Evolutionary conservation across 2,888 invertebrate genomes (phyloP), one percentile per base, ranked within the genome.

Genomic region (Galeopsomyia nigrocyanea): DNA sequence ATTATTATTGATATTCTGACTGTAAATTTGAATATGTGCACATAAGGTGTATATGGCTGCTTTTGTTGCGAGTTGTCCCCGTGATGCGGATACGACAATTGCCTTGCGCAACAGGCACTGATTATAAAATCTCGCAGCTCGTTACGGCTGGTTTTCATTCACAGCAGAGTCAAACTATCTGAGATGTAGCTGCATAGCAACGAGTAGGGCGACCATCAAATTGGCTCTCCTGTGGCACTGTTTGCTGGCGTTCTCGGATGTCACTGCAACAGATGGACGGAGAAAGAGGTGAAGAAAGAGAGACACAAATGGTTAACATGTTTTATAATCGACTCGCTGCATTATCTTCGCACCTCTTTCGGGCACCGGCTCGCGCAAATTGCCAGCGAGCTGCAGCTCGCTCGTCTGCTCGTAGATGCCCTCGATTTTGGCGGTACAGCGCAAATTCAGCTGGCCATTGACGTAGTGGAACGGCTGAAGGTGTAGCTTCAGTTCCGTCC

Each of bases 311-410:
- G n/a, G n/a, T n/a, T n/a, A n/a, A n/a, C n/a, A n/a, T n/a, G n/a
- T n/a, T n/a, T n/a, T n/a, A n/a, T n/a, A n/a, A n/a, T n/a, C n/a
- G n/a, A 31, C 3, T 7, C 31, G 31, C 31, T 31, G 31, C 31
- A 7, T 31, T 3, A 31, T 31, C 31, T 31, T n/a, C n/a, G n/a
- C n/a, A 94, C 94, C 94, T 89, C 93, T 90, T 84, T 94, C 94
- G 21, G 94, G 94, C 79, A 93, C 89, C 6, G 94, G 94, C 87
- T 94, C 93, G 68, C 92, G 90, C 61, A 92, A 91, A 72, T 91
- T 91, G 71, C 92, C 90, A 74, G 92, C 91, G 82, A 94, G 90
- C 83, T 92, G 87, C 56, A 85, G 74, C 81, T 91, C 92, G 67
- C 92, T 91, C 70, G 90, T 90, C 84, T 90, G 89, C 78, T 90